Conservation (phyloP, 2,797 vertebrate species). For the Cirrhinus mrigala region DNA sequence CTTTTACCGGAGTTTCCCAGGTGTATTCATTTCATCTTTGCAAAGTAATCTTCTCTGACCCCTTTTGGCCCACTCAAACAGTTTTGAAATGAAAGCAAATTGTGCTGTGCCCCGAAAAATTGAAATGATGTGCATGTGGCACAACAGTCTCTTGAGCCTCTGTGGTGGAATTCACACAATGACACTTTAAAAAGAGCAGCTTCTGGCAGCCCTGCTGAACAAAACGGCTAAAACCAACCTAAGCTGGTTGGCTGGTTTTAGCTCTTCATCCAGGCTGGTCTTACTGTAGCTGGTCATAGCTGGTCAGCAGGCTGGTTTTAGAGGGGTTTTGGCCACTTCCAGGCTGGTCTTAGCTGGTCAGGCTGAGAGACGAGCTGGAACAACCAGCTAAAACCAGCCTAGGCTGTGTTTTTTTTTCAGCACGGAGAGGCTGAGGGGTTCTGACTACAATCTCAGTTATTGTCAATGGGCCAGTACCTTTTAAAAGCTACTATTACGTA, state of each 20-base stretch:
- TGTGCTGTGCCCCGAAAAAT: not conserved
- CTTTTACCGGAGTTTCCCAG: not conserved
- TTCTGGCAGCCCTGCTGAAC: not conserved
- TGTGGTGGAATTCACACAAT: not conserved
- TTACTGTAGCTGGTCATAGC: no score
- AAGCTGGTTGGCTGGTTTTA: no score
- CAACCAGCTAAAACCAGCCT: no score
- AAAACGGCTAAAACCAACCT: no score
- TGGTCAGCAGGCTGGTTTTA: no score
- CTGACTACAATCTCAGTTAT: not conserved
- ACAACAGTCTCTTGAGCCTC: not conserved
- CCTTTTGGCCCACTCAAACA: not conserved
- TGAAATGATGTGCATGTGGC: not conserved
- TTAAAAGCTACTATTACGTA: not conserved
- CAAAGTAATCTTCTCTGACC: conserved; percentile 2
- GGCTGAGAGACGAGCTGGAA: no score
- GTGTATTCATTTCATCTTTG: not conserved
- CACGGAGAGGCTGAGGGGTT: not conserved
- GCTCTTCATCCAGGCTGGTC: no score
- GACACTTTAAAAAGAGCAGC: not conserved
- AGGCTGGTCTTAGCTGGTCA: no score
- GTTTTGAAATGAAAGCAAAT: not conserved
- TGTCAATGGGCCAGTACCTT: not conserved
- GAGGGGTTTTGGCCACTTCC: no score
- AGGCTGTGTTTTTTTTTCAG: no score